phyloP scores from a whole-genome alignment of 30 jellyfish, hydroid and myxozoan genomes.

The Pseudorhiza aurosa region DNA sequence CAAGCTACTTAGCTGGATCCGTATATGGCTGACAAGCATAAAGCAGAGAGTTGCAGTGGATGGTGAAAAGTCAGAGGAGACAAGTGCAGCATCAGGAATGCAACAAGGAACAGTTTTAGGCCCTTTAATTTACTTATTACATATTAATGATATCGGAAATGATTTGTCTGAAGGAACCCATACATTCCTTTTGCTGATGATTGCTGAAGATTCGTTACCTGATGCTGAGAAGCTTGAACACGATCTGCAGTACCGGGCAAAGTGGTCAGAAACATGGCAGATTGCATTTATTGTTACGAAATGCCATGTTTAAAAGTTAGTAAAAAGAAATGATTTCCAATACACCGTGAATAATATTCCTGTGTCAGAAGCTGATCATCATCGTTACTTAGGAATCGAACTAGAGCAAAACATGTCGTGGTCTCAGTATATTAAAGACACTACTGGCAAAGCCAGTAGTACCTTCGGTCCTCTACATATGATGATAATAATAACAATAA shows the following conservation, averaged over 20 bases:
- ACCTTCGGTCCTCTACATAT: conserved; percentile 32
- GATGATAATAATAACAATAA: too few relatives aligned
- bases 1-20: conserved; percentile 25
- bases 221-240: conserved; percentile 16
- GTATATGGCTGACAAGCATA: conserved; percentile 16
- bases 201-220: background rate
- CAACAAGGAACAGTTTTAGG: background rate
- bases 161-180: background rate
- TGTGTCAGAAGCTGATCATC: conserved; percentile 18
- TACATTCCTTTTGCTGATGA: conserved; percentile 21
- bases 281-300: conserved; percentile 27
- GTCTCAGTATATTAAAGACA: conserved; percentile 24
- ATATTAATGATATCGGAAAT: conserved; percentile 9
- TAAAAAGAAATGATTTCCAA: background rate
- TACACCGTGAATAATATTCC: background rate
- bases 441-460: conserved; percentile 9
- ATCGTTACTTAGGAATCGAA: conserved; percentile 22
- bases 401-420: conserved; percentile 13
- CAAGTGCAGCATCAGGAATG: background rate
- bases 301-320: conserved; percentile 4
- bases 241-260: background rate
- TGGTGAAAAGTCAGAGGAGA: background rate
- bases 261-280: conserved; percentile 44
- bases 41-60: conserved; percentile 41
- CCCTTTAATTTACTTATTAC: background rate